Evolutionary conservation across 2,888 invertebrate genomes (phyloP).

Genomic region (Papilio elwesi): DNA sequence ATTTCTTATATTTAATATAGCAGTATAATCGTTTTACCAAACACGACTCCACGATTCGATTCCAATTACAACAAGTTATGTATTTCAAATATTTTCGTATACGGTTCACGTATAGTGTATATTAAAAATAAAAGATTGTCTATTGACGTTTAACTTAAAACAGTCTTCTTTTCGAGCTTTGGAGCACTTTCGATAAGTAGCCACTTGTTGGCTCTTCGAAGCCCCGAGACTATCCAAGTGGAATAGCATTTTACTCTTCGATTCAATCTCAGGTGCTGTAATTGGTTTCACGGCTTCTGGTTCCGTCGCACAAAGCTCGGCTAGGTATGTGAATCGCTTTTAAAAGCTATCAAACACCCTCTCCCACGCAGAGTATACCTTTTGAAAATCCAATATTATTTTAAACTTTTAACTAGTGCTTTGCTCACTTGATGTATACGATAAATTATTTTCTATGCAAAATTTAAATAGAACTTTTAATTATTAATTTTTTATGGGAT

Average conservation of each 20-base stretch:
- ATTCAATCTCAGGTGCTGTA: constrained; percentile 22
- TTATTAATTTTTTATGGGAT: too few relatives aligned
- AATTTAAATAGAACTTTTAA: too few relatives aligned
- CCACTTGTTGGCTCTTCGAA: constrained; percentile 6
- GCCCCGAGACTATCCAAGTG: neutral
- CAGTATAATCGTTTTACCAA: too few relatives aligned
- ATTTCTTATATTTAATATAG: too few relatives aligned
- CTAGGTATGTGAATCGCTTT: constrained; percentile 4
- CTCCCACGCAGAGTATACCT: neutral
- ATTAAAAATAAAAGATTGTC: neutral
- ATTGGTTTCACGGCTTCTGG: constrained; percentile 13
- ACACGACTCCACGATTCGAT: too few relatives aligned
- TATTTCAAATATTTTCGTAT: too few relatives aligned
- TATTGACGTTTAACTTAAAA: neutral
- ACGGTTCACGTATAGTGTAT: neutral
- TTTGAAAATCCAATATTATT: neutral
- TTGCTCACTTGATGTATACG: neutral
- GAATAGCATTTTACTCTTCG: constrained; percentile 9
- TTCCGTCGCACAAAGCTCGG: neutral
- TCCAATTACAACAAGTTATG: too few relatives aligned
- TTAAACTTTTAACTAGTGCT: neutral
- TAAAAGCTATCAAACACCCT: neutral
- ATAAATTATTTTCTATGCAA: too few relatives aligned
- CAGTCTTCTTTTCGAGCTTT: neutral
- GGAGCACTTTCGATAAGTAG: neutral